Conservation (phyloP, 2,888 invertebrate species). For the Hetaerina titia region DNA sequence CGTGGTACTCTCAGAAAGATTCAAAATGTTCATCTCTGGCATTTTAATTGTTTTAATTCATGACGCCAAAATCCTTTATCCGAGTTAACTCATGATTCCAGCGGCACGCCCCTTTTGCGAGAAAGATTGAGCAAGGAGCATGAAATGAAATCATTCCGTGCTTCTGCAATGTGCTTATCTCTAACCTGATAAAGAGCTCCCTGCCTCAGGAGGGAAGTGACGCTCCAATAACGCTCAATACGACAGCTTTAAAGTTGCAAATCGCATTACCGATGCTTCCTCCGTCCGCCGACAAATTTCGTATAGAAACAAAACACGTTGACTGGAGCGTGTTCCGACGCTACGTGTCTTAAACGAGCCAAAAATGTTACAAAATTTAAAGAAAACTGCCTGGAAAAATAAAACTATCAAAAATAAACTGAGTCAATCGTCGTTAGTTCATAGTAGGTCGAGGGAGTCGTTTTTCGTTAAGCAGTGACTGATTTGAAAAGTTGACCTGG, state of each 20-base stretch:
- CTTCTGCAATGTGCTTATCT: constrained; percentile 25
- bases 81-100: not conserved
- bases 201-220: not conserved
- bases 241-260: constrained; percentile 11
- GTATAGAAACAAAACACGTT: constrained; percentile 13
- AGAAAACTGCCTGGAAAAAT: not conserved
- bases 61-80: constrained; percentile 23
- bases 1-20: not conserved
- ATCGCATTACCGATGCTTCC: constrained; percentile 27
- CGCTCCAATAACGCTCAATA: constrained; percentile 31
- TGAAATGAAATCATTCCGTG: constrained; percentile 39
- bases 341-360: not conserved
- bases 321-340: not conserved
- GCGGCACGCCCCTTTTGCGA: not conserved
- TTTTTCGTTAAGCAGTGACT: not conserved
- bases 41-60: not conserved
- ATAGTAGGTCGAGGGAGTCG: not conserved
- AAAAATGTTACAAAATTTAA: not conserved
- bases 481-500: not conserved
- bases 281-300: constrained; percentile 24
- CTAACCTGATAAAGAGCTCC: constrained; percentile 32
- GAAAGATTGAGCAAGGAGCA: not conserved
- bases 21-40: not conserved
- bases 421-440: not conserved
- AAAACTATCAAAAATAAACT: not conserved